phyloP scores from a whole-genome alignment of 2,888 invertebrate genomes.

The Epinotia brunnichana region DNA sequence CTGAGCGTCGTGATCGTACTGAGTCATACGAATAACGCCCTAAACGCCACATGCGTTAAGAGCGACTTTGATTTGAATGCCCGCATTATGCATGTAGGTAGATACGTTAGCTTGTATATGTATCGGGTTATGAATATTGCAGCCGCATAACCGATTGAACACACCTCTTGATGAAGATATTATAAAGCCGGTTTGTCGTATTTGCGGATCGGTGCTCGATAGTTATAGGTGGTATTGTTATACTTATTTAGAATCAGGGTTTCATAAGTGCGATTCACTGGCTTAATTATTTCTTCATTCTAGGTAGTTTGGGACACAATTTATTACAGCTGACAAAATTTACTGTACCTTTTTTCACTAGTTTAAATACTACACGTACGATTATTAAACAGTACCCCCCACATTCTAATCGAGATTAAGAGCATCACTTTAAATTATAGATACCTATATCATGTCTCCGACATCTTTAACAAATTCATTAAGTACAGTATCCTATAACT shows the following conservation, averaged over 20 bases:
- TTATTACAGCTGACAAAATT: neutral
- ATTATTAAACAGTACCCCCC: no score
- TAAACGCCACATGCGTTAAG: neutral
- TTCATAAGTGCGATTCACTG: constrained; percentile 46
- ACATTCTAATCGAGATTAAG: no score
- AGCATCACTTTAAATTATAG: neutral
- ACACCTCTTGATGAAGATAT: constrained; percentile 82
- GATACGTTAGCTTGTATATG: constrained; percentile 26
- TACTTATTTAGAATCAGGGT: constrained; percentile 34
- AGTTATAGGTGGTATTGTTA: constrained; percentile 45
- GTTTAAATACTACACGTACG: no score
- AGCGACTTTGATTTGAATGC: neutral
- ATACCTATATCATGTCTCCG: neutral
- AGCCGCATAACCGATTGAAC: constrained; percentile 76
- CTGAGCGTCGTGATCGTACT: neutral
- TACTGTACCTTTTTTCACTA: no score
- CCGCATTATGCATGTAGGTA: constrained; percentile 3
- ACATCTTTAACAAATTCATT: constrained; percentile 10
- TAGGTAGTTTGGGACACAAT: neutral
- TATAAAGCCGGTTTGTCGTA: constrained; percentile 73
- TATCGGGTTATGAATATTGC: constrained; percentile 57
- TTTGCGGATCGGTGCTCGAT: constrained; percentile 66
- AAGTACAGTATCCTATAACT: neutral
- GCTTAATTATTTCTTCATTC: neutral
- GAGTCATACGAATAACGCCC: neutral